Base-by-base conservation (phyloP, 2,888 invertebrate genomes). In the Xanthorhoe designata region DNA sequence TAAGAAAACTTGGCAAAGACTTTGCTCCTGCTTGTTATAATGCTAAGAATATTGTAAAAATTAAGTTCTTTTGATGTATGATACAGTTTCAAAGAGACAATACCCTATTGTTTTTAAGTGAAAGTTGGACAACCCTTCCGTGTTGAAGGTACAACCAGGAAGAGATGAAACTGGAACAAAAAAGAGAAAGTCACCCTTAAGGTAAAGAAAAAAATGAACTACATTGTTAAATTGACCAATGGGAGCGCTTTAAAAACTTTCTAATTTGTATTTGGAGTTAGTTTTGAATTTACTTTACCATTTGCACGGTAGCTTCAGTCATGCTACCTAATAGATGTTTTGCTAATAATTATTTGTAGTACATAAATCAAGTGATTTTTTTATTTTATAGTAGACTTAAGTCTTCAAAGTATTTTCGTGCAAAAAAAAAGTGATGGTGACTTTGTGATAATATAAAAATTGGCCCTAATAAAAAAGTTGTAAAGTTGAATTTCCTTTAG, bases 101-200 rank as follows among this genome's bases (percentile, higher is more conserved):
- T 73, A 76, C 65, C 29, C 77, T 65, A 81, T 91, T 92, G 91
- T 92, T 87, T 90, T 78, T 73, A 81, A 47, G 91, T 83, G 91
- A 92, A 92, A 92, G 91, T 91, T 85, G 61, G 71, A 75, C 78
- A 87, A 86, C 88, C 88, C 91, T 91, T 91, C 90, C 89, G 88
- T 81, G 77, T 89, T 86, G 73, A 80, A 87, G 84, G 87, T 89
- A 71, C 74, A 82, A 84, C 85, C 85, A 89, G 89, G 87, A 89
- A 90, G 86, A 88, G 82, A 82, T 73, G 74, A 79, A 90, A 90
- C 83, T 91, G 87, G 85, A 92, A 91, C 90, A 92, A 91, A 92
- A 92, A 90, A 85, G 90, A 92, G 92, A 92, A 92, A 92, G 92
- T 92, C 80, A 71, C 72, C 75, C 74, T 71, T 78, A 79, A 86